Base-by-base conservation (phyloP, 2,113 vertebrate species). In the Engystomops pustulosus region DNA sequence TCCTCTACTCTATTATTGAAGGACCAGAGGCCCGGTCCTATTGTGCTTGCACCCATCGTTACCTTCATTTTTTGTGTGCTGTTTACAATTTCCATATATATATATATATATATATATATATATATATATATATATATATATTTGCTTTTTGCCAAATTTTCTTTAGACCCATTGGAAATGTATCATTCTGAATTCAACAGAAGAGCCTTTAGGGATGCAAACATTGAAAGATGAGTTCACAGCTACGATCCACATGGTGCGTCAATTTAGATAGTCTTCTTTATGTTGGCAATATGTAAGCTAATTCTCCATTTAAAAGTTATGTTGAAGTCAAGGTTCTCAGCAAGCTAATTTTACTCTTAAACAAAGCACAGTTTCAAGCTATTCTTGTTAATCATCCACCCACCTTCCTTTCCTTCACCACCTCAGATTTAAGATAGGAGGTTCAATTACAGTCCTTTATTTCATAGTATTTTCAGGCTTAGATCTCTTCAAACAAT, bases 311-410 rank as follows among this genome's bases (percentile, higher is more conserved):
- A 55, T 83, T 86, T 87, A 91, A 87, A 84, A 86, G 82, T 91
- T 88, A 80, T 75, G 58, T 83, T 78, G 85, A 88, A 89, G 89
- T 81, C 85, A 90, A 91, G 53, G 85, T 90, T 93, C 90, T 91
- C 88, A 90, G 88, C 86, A 86, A 91, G 89, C 85, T 93, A 92
- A 92, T 89, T 93, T 93, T 92, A 91, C 88, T 88, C 79, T 83
- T 17, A 86, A 90, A 90, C 86, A 91, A 88, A 90, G 88, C 80
- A 67, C 23, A 88, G 84, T 88, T 93, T 90, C 89, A 88, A 89
- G 81, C 86, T 86, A 88, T 90, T 89, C 86, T 90, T 88, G 84
- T 89, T 89, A 91, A 62, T 68, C 80, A 88, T 87, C 78, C 80
- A 90, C 86, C 87, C 81, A 89, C 90, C 87, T 88, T 89, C 89